A percentile compares a stretch with the other conserved stretches of the same genome.
Conservation (phyloP, 2,888 invertebrate genomes). For the Chrysina gloriosa region DNA sequence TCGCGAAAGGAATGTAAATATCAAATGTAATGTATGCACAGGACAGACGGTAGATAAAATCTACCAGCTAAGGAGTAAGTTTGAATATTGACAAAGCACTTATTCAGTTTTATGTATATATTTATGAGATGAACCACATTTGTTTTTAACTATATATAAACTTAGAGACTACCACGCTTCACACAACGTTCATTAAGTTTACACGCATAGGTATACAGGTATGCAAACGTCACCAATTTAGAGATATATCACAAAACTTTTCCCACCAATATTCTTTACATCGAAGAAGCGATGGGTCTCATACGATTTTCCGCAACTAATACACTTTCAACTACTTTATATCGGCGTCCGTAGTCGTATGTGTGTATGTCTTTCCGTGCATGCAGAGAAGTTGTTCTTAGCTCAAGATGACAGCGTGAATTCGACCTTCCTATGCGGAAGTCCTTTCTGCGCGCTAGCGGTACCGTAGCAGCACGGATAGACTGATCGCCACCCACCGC, state of each 20-base stretch:
- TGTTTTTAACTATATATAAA: slow-evolving; percentile 45
- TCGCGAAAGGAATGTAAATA: slow-evolving; percentile 43
- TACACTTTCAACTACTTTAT: slow-evolving; percentile 15
- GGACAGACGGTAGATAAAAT: slow-evolving; percentile 14
- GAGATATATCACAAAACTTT: slow-evolving; percentile 15
- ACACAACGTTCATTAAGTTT: slow-evolving; percentile 10
- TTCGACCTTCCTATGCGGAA: slow-evolving; percentile 59
- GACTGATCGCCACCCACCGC: slow-evolving; percentile 63
- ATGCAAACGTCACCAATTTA: slow-evolving; percentile 22
- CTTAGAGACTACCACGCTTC: slow-evolving; percentile 14
- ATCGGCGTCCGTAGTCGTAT: slow-evolving; percentile 9
- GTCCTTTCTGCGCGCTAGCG: slow-evolving; percentile 58
- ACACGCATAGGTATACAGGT: neutral
- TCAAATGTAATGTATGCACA: slow-evolving; percentile 34
- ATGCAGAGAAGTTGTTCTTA: slow-evolving; percentile 42
- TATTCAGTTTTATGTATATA: slow-evolving; percentile 51
- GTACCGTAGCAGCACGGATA: slow-evolving; percentile 59
- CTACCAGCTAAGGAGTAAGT: slow-evolving; percentile 22
- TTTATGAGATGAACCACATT: slow-evolving; percentile 50
- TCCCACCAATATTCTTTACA: neutral
- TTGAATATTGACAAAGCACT: slow-evolving; percentile 56
- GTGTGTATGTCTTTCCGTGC: slow-evolving; percentile 43
- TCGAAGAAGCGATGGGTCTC: neutral
- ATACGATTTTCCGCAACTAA: neutral
- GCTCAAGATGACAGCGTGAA: slow-evolving; percentile 43